A percentile compares a stretch with the other conserved stretches of the same genome.
phyloP scores from a whole-genome alignment of 1,140 invertebrate genomes.

The Zeugodacus cucurbitae region DNA sequence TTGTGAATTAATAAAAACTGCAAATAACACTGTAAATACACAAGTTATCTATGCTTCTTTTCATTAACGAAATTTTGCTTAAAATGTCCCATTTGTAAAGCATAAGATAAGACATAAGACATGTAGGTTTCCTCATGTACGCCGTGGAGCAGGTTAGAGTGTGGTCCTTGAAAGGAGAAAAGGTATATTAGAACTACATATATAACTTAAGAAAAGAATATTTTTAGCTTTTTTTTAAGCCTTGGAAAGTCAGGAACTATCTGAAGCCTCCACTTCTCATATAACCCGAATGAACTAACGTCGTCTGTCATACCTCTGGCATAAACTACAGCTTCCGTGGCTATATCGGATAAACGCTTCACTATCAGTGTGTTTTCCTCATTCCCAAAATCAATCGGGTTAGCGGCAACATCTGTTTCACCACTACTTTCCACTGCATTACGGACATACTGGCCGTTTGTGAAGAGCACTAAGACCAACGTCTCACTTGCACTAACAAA shows the following conservation, averaged over 20 bases:
- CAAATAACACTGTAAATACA: not conserved
- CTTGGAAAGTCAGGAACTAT: too few species aligned
- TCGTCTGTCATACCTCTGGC: constrained; percentile 48
- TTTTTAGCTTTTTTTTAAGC: too few species aligned
- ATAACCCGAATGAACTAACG: too few species aligned
- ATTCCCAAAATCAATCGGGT: not conserved
- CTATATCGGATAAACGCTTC: not conserved
- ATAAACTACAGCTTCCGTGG: constrained; percentile 51
- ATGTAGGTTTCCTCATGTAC: constrained; percentile 55
- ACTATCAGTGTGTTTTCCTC: too few species aligned
- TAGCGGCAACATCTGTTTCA: not conserved
- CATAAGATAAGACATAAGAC: constrained; percentile 52
- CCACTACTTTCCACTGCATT: constrained; percentile 44
- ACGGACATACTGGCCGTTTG: constrained; percentile 24
- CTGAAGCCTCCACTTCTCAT: too few species aligned
- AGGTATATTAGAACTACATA: not conserved
- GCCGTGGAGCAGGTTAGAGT: constrained; percentile 52
- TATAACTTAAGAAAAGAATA: not conserved
- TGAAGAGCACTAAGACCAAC: constrained; percentile 48
- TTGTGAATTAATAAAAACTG: not conserved
- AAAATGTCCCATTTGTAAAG: constrained; percentile 46
- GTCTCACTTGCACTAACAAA: constrained; percentile 40
- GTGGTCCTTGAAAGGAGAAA: constrained; percentile 49
- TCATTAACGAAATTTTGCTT: not conserved
- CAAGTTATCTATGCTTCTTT: not conserved